Percentiles rank a stretch among this genome's conserved stretches.
phyloP scores from a whole-genome alignment of 1,140 invertebrate species.

The Pogonus chalceus region DNA sequence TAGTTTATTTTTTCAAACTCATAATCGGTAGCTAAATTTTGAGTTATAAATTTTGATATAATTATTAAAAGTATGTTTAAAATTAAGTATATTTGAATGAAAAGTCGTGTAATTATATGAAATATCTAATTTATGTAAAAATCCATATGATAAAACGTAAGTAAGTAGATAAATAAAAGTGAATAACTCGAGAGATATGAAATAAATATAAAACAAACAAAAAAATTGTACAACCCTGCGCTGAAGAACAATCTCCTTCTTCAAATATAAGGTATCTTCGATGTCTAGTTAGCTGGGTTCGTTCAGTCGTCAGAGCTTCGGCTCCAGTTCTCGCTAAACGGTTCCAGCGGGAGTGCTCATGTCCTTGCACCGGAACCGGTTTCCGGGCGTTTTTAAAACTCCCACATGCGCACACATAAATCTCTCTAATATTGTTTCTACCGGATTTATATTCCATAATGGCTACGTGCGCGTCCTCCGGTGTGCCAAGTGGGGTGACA shows the following conservation, averaged over 20 bases:
- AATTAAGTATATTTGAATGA: too few species aligned
- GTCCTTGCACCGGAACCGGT: conserved; percentile 2
- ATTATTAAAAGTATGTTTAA: too few species aligned
- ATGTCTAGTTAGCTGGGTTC: neutral
- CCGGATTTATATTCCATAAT: conserved; percentile 7
- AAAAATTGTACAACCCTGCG: too few species aligned
- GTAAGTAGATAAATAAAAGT: too few species aligned
- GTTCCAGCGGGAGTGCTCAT: conserved; percentile 2
- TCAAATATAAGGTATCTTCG: neutral
- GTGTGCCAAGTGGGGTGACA: neutral
- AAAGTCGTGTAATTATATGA: too few species aligned
- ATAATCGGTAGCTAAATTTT: too few species aligned
- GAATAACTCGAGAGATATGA: too few species aligned
- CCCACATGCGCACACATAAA: conserved; percentile 5
- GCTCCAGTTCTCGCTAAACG: neutral
- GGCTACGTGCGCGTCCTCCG: neutral
- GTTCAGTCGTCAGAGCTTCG: neutral
- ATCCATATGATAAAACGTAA: too few species aligned
- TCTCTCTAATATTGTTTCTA: conserved; percentile 3
- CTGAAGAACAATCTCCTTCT: neutral
- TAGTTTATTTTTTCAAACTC: too few species aligned
- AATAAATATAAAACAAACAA: too few species aligned
- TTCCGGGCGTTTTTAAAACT: neutral
- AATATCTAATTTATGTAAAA: too few species aligned
- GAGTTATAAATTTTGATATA: too few species aligned